Percentiles rank a stretch among this genome's conserved stretches.
These are phyloP conservation scores for Lophura nycthemera DNA, from an alignment of 2,113 vertebrate genomes.

Conservation along the genomic window DNA sequence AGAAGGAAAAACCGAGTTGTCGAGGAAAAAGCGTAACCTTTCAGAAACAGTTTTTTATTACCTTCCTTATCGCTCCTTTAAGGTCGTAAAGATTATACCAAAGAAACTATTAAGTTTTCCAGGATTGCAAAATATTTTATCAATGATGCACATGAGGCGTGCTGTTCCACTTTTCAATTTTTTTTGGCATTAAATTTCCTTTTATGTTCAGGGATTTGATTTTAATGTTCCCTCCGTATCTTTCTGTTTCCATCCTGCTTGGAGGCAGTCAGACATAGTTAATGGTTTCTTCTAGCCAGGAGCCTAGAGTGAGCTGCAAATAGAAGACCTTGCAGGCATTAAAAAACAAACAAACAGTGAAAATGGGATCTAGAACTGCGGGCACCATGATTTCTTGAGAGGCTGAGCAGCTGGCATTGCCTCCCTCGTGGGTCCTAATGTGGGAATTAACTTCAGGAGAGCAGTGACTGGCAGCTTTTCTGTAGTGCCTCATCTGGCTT, in stretches of 20 bases:
- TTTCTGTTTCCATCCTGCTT: constrained; percentile 35
- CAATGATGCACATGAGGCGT: constrained; percentile 59
- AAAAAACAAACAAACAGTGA: neutral
- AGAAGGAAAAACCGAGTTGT: constrained; percentile 53
- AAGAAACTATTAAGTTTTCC: constrained; percentile 63
- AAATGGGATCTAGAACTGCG: neutral
- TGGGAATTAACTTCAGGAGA: neutral
- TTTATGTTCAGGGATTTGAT: constrained; percentile 65
- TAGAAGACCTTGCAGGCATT: neutral
- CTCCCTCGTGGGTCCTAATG: neutral
- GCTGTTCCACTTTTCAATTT: constrained; percentile 51
- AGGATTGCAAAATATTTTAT: constrained; percentile 75
- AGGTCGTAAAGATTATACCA: constrained; percentile 65
- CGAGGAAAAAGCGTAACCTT: constrained; percentile 44
- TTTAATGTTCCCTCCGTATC: constrained; percentile 33
- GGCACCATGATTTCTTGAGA: neutral
- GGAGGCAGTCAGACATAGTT: constrained; percentile 28
- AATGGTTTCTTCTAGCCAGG: constrained; percentile 55
- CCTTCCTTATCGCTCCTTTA: constrained; percentile 65
- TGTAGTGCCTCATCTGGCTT: neutral
- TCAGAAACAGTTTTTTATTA: constrained; percentile 66
- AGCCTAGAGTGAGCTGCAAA: neutral
- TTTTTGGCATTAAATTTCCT: constrained; percentile 60
- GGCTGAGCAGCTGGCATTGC: neutral
- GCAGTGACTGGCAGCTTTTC: neutral